Evolutionary conservation across 1,140 invertebrate genomes (phyloP), one percentile per base, ranked within the genome.

Genomic region (Pectinophora gossypiella): DNA sequence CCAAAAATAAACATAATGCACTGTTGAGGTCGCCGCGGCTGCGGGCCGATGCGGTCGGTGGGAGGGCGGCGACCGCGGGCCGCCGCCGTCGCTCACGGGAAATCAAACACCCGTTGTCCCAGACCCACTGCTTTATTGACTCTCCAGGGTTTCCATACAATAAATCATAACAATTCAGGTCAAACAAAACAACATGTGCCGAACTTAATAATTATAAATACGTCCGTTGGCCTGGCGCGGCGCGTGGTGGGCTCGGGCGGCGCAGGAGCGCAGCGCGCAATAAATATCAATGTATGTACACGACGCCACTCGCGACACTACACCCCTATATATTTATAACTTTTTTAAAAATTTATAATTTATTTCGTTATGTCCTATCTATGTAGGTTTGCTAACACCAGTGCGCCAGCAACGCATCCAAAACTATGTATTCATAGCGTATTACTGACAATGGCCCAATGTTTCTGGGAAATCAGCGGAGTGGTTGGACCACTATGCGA

Each of bases 111-210:
- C 74, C 72, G 64, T 70, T 72, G 68, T 80, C 79, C 79, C 80
- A 84, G 79, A 82, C 76, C 82, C 80, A 83, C 83, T 78, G 77
- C 74, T 86, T 86, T 86, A 86, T 84, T 86, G 80, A 86, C 79
- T 80, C 68, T 83, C 78, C 82, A 85, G 82, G 77, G 75, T 81
- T 76, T 77, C 71, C 71, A 78, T 84, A 86, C 79, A 86, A 83
- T 81, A 85, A 86, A 83, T 84, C 79, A 86, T 86, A 86, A 86
- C 83, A 86, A 84, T 81, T 84, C 73, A 81, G 72, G 77, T 81
- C 80, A 83, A 86, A 86, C 80, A 86, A 86, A 86, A 86, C 79
- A 86, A 86, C 80, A 76, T 76, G 79, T 81, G 79, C 75, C 75
- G 76, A 85, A 82, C 79, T 82, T 75, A 81, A 79, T 78, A 70